Percentiles rank a stretch among this genome's conserved stretches.
Conservation (phyloP, 1,140 invertebrate genomes). For the Drosophila saltans region DNA sequence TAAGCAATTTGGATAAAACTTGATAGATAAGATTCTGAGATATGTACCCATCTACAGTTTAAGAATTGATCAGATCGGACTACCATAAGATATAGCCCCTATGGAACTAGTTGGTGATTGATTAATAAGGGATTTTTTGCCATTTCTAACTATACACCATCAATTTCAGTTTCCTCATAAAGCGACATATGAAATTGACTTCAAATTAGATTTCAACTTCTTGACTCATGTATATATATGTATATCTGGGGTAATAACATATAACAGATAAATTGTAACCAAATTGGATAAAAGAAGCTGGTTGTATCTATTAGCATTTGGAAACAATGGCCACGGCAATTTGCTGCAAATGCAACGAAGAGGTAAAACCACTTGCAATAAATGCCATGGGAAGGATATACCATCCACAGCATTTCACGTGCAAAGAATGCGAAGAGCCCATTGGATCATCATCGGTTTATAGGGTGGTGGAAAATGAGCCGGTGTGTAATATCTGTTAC, state of each 20-base stretch:
- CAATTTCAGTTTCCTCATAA: no score
- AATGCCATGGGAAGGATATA: slow-evolving; percentile 38
- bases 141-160: no score
- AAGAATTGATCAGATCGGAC: no score
- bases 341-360: slow-evolving; percentile 47
- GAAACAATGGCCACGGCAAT: slow-evolving; percentile 23
- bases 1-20: no score
- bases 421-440: slow-evolving; percentile 23
- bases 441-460: slow-evolving; percentile 22
- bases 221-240: not conserved
- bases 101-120: no score
- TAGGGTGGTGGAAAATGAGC: slow-evolving; percentile 26
- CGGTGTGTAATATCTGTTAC: slow-evolving; percentile 42
- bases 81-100: no score
- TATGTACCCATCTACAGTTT: no score
- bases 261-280: not conserved
- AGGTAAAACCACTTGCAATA: slow-evolving; percentile 15
- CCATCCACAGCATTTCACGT: slow-evolving; percentile 52
- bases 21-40: no score
- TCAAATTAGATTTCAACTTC: not conserved
- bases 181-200: not conserved
- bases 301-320: slow-evolving; percentile 1
- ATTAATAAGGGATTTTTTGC: no score
- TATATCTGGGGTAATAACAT: not conserved
- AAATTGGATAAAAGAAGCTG: not conserved